Percentiles rank a stretch among this genome's conserved stretches.
Evolutionary conservation across 2,797 vertebrate genomes (phyloP).

Genomic region (Microchirus variegatus): DNA sequence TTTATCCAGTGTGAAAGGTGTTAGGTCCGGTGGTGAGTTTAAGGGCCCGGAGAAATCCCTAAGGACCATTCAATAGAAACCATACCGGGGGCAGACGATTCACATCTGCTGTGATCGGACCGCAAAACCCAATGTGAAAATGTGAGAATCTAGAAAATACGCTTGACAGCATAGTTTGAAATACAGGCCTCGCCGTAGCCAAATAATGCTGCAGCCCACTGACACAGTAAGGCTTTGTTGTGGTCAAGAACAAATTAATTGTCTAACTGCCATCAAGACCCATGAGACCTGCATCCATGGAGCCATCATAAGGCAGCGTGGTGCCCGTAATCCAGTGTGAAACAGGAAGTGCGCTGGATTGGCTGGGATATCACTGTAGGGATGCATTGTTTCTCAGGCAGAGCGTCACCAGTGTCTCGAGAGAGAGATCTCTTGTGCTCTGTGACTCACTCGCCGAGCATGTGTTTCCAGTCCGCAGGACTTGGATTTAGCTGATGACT

Average conservation of each 20-base stretch:
- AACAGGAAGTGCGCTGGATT: conserved; percentile 72
- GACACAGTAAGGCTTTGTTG: conserved; percentile 17
- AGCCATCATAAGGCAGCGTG: conserved; percentile 47
- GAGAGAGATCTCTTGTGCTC: conserved; percentile 50
- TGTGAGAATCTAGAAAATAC: conserved; percentile 39
- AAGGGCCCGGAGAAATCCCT: conserved; percentile 32
- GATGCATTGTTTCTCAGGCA: conserved; percentile 71
- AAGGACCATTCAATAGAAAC: conserved; percentile 45
- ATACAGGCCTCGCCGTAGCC: conserved; percentile 2
- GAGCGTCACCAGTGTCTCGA: conserved; percentile 56
- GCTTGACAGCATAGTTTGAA: conserved; percentile 13
- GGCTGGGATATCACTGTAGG: conserved; percentile 62
- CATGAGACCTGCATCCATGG: conserved; percentile 40
- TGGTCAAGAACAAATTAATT: conserved; percentile 14
- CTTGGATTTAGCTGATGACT: conserved; percentile 58
- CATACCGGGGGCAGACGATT: conserved; percentile 34
- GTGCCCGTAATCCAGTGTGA: conserved; percentile 53
- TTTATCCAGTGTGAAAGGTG: conserved; percentile 74
- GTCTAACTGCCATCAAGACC: conserved; percentile 32
- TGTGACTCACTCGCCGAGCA: conserved; percentile 67
- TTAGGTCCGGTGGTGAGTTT: conserved; percentile 62
- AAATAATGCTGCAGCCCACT: conserved; percentile 14
- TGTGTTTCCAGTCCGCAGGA: conserved; percentile 64
- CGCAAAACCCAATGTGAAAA: conserved; percentile 48
- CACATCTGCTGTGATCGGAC: conserved; percentile 52